phyloP scores from a whole-genome alignment of 2,113 vertebrate genomes.

The Microcebus ravelobensis region DNA sequence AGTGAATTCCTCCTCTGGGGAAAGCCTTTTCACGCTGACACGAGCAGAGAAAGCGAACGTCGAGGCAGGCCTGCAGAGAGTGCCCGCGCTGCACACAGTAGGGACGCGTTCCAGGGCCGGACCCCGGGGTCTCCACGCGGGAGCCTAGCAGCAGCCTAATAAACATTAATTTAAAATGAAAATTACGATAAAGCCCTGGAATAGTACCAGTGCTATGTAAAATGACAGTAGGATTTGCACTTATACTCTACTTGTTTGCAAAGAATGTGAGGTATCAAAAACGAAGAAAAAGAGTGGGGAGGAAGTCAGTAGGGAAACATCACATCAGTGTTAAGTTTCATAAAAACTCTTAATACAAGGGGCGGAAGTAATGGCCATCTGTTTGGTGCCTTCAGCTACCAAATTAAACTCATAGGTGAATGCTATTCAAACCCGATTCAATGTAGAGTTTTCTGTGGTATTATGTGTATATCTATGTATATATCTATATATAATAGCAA shows the following conservation, averaged over 20 bases:
- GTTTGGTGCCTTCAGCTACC: background rate
- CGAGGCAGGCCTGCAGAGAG: background rate
- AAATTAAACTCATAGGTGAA: background rate
- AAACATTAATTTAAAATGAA: background rate
- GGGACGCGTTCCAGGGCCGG: rapidly evolving
- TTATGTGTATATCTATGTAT: background rate
- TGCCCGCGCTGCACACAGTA: rapidly evolving
- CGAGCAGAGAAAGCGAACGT: background rate
- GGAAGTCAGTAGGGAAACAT: background rate
- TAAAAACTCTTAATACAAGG: background rate
- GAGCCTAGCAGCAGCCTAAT: rapidly evolving
- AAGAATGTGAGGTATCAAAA: background rate
- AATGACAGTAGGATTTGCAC: background rate
- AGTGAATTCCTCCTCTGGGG: background rate
- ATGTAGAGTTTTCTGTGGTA: background rate
- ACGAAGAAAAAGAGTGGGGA: background rate
- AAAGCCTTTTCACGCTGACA: background rate
- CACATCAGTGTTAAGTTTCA: background rate
- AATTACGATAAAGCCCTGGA: background rate
- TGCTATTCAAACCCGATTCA: background rate
- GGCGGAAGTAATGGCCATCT: background rate
- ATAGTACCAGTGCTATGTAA: background rate
- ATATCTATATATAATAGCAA: background rate
- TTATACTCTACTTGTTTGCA: background rate
- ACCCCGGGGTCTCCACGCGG: rapidly evolving